A percentile compares a stretch with the other conserved stretches of the same genome.
These are phyloP conservation scores for Alosa alosa DNA, from an alignment of 2,113 vertebrate genomes.

Conservation along the genomic window DNA sequence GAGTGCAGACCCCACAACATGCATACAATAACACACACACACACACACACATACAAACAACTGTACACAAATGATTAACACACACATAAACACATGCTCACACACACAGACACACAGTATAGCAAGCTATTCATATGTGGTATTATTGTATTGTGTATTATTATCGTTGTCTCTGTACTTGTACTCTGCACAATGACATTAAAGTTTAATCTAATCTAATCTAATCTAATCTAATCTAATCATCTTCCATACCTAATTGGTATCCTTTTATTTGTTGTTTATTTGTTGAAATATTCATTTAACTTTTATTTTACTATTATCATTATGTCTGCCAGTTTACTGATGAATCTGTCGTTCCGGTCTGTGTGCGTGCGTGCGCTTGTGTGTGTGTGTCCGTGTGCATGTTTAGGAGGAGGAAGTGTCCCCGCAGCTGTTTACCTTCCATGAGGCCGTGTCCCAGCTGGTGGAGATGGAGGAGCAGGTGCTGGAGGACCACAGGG, in stretches of 20 bases:
- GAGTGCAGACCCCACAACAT: slow-evolving; percentile 57
- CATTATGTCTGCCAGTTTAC: no score
- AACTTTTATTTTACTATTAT: no score
- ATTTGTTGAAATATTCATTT: background rate
- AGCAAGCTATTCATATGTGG: no score
- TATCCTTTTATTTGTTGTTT: no score
- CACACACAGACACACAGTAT: background rate
- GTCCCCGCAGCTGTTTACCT: slow-evolving; percentile 93
- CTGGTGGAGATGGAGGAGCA: slow-evolving; percentile 99
- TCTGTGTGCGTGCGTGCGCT: background rate
- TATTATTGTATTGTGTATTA: no score
- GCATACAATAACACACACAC: background rate
- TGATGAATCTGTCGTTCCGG: background rate
- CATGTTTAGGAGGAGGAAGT: slow-evolving; percentile 90
- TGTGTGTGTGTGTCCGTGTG: background rate
- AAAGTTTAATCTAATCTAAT: no score
- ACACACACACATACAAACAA: background rate
- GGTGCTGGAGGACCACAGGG: slow-evolving; percentile 93
- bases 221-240: no score
- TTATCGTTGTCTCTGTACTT: no score
- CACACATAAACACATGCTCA: background rate
- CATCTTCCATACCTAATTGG: no score
- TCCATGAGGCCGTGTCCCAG: slow-evolving; percentile 97
- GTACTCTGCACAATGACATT: no score
- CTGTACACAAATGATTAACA: background rate